A percentile compares a stretch with the other conserved stretches of the same genome.
Conservation (phyloP, 2,888 invertebrate species). For the Acholoe squamosa region DNA sequence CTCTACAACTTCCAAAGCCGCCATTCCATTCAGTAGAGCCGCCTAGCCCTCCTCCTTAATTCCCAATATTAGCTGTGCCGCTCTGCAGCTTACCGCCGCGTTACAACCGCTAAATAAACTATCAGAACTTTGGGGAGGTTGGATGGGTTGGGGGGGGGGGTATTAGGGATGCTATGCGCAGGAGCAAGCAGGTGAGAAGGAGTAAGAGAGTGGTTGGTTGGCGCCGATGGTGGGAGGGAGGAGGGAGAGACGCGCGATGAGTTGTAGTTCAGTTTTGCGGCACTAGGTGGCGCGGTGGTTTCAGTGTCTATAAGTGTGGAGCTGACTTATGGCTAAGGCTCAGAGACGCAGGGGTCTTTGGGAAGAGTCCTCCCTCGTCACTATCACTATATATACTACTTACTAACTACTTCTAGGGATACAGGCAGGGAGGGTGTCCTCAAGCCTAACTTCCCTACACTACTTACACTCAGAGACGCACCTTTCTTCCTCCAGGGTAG, state of each 20-base stretch:
- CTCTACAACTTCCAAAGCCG: neutral
- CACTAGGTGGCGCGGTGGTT: conserved; percentile 19
- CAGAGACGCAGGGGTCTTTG: conserved; percentile 1
- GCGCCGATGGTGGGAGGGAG: neutral
- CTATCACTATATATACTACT: neutral
- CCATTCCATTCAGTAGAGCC: conserved; percentile 27
- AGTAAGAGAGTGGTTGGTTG: conserved; percentile 13
- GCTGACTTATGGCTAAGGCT: neutral
- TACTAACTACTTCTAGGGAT: neutral
- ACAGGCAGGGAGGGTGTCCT: neutral
- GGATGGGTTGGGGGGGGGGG: neutral
- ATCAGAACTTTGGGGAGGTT: neutral
- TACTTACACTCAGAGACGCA: neutral
- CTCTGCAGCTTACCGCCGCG: conserved; percentile 14
- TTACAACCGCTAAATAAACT: conserved; percentile 40
- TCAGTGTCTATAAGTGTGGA: conserved; percentile 6
- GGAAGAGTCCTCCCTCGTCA: neutral
- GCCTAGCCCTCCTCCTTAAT: conserved; percentile 13
- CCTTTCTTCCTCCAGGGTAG: neutral
- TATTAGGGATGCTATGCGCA: neutral
- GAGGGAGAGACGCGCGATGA: neutral
- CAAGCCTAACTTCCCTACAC: neutral
- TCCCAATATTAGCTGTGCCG: conserved; percentile 42
- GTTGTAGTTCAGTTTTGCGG: conserved; percentile 7
- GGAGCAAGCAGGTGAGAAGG: conserved; percentile 12